A percentile compares a stretch with the other conserved stretches of the same genome.
Conservation (phyloP, 1,140 invertebrate species). For the Diuraphis noxia region DNA sequence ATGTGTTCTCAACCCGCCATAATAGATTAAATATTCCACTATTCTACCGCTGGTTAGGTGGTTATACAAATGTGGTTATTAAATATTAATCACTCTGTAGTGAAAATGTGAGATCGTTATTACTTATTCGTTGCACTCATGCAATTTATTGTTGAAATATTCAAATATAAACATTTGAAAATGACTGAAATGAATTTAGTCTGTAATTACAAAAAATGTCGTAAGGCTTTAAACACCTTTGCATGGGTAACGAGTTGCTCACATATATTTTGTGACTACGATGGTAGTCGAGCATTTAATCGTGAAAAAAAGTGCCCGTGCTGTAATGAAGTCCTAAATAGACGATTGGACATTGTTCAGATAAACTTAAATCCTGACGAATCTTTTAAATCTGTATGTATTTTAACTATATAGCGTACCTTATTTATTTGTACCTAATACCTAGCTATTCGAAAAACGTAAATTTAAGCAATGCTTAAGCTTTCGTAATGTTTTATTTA, state of each 20-base stretch:
- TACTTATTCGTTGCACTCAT: too few species aligned
- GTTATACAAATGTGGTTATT: too few species aligned
- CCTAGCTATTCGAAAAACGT: background rate
- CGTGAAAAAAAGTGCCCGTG: background rate
- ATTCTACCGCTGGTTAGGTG: too few species aligned
- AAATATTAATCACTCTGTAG: too few species aligned
- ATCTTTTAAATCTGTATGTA: constrained; percentile 26
- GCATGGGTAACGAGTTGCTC: constrained; percentile 19
- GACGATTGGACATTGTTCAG: background rate
- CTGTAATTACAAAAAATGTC: constrained; percentile 14
- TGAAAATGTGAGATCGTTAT: too few species aligned
- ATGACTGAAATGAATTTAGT: background rate
- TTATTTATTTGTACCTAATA: too few species aligned
- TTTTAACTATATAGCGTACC: background rate
- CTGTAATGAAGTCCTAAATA: constrained; percentile 5
- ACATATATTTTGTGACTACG: background rate
- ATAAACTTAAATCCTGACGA: constrained; percentile 27
- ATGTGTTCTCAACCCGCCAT: too few species aligned
- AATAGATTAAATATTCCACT: too few species aligned
- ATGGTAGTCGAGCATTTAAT: constrained; percentile 1
- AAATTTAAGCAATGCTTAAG: background rate
- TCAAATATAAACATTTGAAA: background rate
- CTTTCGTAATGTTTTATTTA: background rate
- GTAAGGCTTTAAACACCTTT: background rate
- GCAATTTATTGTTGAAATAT: background rate